phyloP scores from a whole-genome alignment of 2,888 invertebrate species.

The Oscheius sp. region DNA sequence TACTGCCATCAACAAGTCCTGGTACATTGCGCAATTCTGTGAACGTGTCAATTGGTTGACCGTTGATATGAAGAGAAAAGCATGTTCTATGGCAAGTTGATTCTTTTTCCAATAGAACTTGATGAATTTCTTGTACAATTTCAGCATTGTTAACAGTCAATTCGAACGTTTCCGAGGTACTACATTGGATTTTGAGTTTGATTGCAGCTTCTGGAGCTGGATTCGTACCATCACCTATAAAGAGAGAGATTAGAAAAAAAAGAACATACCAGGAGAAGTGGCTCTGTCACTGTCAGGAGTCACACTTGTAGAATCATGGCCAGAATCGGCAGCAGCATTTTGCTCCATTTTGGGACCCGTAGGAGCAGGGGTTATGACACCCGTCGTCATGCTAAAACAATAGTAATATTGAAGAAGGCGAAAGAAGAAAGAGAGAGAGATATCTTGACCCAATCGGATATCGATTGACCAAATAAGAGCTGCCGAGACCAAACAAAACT shows the following conservation, averaged over 20 bases:
- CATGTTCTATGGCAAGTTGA: slow-evolving; percentile 98
- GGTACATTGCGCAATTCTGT: slow-evolving; percentile 96
- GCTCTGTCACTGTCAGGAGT: slow-evolving; percentile 17
- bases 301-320: background rate
- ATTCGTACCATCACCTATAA: background rate
- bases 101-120: slow-evolving; percentile 95
- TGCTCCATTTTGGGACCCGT: background rate
- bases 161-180: slow-evolving; percentile 10
- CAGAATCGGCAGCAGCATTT: slow-evolving; percentile 6
- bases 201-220: background rate
- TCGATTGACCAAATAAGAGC: background rate
- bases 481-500: background rate
- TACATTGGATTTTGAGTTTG: slow-evolving; percentile 6
- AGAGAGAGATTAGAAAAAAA: background rate
- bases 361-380: background rate
- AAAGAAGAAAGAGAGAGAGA: background rate
- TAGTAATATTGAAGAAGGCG: background rate
- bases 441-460: background rate
- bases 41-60: slow-evolving; percentile 92
- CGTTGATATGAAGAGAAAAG: slow-evolving; percentile 81
- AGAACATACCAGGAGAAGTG: background rate
- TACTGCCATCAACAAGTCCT: slow-evolving; percentile 90
- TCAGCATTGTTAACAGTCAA: slow-evolving; percentile 88
- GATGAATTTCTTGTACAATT: slow-evolving; percentile 94
- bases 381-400: background rate